Conservation (phyloP, 2,888 invertebrate genomes). For the Chrysolina oricalcia region DNA sequence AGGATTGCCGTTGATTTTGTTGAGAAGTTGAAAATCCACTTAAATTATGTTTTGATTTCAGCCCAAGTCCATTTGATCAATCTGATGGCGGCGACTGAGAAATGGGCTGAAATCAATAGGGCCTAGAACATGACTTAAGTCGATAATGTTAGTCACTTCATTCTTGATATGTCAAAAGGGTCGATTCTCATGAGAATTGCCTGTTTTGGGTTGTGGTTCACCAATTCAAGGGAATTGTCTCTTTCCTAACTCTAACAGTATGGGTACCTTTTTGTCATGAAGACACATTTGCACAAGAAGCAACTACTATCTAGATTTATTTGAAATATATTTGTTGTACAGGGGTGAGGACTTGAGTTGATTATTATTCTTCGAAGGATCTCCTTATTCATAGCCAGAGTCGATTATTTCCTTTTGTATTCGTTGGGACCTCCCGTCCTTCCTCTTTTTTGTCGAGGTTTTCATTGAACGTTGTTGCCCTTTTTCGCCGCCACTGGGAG, state of each 20-base stretch:
- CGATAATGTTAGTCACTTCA: conserved; percentile 48
- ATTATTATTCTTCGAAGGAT: conserved; percentile 53
- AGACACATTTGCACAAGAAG: conserved; percentile 57
- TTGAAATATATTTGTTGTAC: conserved; percentile 45
- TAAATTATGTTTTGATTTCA: conserved; percentile 51
- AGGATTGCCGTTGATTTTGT: conserved; percentile 20
- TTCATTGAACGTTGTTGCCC: conserved; percentile 81
- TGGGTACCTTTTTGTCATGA: conserved; percentile 62
- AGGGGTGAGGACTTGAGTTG: conserved; percentile 49
- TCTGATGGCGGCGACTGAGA: conserved; percentile 26
- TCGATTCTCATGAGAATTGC: conserved; percentile 62
- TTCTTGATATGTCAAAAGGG: conserved; percentile 51
- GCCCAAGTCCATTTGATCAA: conserved; percentile 35
- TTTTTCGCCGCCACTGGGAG: conserved; percentile 95
- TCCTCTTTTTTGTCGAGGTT: conserved; percentile 35
- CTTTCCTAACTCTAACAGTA: conserved; percentile 66
- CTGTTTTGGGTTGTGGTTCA: conserved; percentile 42
- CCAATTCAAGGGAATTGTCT: conserved; percentile 34
- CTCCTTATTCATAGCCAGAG: conserved; percentile 60
- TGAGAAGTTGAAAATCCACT: conserved; percentile 44
- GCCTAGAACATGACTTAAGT: conserved; percentile 65
- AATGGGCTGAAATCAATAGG: conserved; percentile 63
- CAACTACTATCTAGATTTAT: conserved; percentile 59
- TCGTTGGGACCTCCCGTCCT: conserved; percentile 44
- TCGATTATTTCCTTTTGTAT: conserved; percentile 49